These are phyloP conservation scores for Orthosia incerta DNA, from an alignment of 2,888 invertebrate species.

Conservation along the genomic window DNA sequence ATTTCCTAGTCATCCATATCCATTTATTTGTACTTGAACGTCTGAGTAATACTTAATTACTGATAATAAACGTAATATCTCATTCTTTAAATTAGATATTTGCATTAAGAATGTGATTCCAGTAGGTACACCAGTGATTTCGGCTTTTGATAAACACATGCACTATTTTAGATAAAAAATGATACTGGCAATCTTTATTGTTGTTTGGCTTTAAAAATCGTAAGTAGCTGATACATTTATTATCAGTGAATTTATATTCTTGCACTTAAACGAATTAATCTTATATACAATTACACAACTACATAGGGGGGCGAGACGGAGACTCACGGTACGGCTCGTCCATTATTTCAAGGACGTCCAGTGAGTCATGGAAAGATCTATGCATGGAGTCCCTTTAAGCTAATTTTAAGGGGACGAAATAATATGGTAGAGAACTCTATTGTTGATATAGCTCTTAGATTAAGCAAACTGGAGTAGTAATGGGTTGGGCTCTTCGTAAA, in stretches of 20 bases:
- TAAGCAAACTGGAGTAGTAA: neutral
- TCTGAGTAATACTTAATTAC: conserved; percentile 19
- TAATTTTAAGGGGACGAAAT: no score
- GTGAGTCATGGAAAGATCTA: no score
- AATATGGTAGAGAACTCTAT: no score
- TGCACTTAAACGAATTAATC: neutral
- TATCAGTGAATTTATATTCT: no score
- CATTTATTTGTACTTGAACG: neutral
- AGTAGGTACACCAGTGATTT: conserved; percentile 24
- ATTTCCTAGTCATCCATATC: neutral
- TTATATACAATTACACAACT: neutral
- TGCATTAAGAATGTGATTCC: conserved; percentile 8
- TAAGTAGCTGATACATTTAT: neutral
- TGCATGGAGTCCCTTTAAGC: no score
- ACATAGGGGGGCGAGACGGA: neutral
- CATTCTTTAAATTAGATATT: conserved; percentile 5
- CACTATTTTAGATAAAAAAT: conserved; percentile 24
- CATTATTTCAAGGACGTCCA: no score
- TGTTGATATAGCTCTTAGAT: neutral
- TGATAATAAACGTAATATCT: conserved; percentile 18
- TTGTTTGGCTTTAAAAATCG: neutral
- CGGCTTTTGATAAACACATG: conserved; percentile 24
- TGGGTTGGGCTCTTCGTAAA: neutral
- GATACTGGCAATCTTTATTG: conserved; percentile 26
- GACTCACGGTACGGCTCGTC: no score